phyloP scores from a whole-genome alignment of 2,888 invertebrate species.

The Trichopoda pennipes region DNA sequence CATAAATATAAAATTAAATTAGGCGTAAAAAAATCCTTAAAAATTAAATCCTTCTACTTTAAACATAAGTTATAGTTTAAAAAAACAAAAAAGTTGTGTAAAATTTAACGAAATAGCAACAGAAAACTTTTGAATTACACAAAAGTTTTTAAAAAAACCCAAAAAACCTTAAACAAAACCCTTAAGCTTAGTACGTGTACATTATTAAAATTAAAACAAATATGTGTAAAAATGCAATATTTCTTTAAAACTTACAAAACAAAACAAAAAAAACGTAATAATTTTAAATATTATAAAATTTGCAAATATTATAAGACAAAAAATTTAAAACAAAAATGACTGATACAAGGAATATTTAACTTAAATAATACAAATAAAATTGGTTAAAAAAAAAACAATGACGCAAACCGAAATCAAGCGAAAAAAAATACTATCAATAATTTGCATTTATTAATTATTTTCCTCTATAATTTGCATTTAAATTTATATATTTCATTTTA shows the following conservation, averaged over 20 bases:
- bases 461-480: slow-evolving; percentile 61
- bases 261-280: slow-evolving; percentile 42
- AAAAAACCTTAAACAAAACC: slow-evolving; percentile 33
- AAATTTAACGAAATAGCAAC: slow-evolving; percentile 59
- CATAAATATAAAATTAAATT: slow-evolving; percentile 70
- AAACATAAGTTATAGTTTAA: slow-evolving; percentile 58
- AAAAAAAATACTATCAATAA: slow-evolving; percentile 63
- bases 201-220: slow-evolving; percentile 59
- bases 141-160: slow-evolving; percentile 42
- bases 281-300: slow-evolving; percentile 62
- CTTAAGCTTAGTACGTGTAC: slow-evolving; percentile 67
- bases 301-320: slow-evolving; percentile 64
- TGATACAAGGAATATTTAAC: slow-evolving; percentile 70
- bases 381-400: slow-evolving; percentile 63
- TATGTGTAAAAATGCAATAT: slow-evolving; percentile 69
- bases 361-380: slow-evolving; percentile 58
- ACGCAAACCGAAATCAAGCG: slow-evolving; percentile 64
- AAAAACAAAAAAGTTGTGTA: slow-evolving; percentile 68
- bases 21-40: slow-evolving; percentile 57
- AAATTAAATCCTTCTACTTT: slow-evolving; percentile 57
- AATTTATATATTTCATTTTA: slow-evolving; percentile 41
- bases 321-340: slow-evolving; percentile 66
- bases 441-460: slow-evolving; percentile 64
- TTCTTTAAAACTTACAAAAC: slow-evolving; percentile 59
- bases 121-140: slow-evolving; percentile 39